A percentile compares a stretch with the other conserved stretches of the same genome.
These are phyloP conservation scores for Cydia pomonella DNA, from an alignment of 1,140 invertebrate species.

Conservation along the genomic window DNA sequence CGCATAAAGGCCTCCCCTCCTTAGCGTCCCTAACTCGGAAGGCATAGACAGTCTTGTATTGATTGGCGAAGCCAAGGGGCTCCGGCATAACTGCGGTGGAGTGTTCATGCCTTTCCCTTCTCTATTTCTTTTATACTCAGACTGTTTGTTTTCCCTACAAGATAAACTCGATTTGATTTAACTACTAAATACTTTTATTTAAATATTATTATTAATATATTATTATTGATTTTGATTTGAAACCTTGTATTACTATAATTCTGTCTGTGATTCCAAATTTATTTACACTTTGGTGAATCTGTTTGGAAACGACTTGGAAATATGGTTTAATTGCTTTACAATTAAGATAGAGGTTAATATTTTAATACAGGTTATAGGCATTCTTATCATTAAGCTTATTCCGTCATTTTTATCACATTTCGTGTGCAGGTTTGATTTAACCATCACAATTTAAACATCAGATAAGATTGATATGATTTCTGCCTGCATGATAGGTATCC, in stretches of 20 bases:
- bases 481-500: conserved; percentile 17
- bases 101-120: neutral
- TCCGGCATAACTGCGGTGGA: neutral
- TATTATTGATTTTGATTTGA: neutral
- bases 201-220: neutral
- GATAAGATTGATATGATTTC: conserved; percentile 23
- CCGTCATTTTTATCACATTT: conserved; percentile 20
- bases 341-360: neutral
- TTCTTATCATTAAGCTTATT: neutral
- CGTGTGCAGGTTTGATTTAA: conserved; percentile 28
- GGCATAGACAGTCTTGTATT: neutral
- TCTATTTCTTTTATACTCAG: neutral
- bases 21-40: conserved; percentile 5
- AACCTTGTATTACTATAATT: neutral
- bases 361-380: neutral
- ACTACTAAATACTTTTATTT: neutral
- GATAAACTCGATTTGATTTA: neutral
- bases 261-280: too few species aligned
- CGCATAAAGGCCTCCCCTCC: neutral
- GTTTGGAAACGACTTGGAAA: neutral
- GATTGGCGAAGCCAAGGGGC: conserved; percentile 8
- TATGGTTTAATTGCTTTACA: too few species aligned
- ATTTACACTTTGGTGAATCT: too few species aligned
- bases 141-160: neutral
- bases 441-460: conserved; percentile 29